Base-by-base conservation (phyloP, 2,888 invertebrate genomes). In the Hirtodrosophila confusa region DNA sequence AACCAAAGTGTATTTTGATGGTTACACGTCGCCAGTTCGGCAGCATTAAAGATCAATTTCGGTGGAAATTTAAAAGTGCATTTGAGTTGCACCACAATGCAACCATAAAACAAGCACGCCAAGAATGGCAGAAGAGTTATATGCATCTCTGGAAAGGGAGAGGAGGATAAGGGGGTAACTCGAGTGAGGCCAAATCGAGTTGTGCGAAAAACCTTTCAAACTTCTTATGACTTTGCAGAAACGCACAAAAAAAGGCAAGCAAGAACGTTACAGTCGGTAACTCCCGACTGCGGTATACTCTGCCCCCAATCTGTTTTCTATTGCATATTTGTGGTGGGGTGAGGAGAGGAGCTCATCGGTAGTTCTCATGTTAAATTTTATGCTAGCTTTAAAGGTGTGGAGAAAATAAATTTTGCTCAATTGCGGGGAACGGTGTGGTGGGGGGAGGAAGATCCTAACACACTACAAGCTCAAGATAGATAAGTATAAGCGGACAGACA, bases 31-130 rank as follows among this genome's bases (percentile, higher is more conserved):
- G 73, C 60, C 69, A 63, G 69, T 49, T 69, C 40, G 50, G 41
- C 50, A 40, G 73, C 65, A 76, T 86, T 77, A 76, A 84, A 84
- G 83, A 84, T 83, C 86, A 80, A 86, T 84, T 84, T 76, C 71
- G 55, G 40, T 70, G 71, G 62, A 67, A 83, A 80, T 83, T 83
- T 78, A 75, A 78, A 86, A 86, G 77, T 69, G 78, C 80, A 83
- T 77, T 83, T 80, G 48, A 68, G 72, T 62, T 69, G 56, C 55
- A 54, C 63, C 60, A 40, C 71, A 75, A 61, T 31, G 57, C 68
- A 48, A 40, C 51, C 57, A 80, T 78, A 80, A 84, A 80, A 62
- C 54, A 56, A 67, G 56, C 80, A 3, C 31, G 1, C 5, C 27
- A 27, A 0, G 31, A 9, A 31, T 40, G 37, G 37, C 8, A 31